A percentile compares a stretch with the other conserved stretches of the same genome.
Evolutionary conservation across 1,140 invertebrate species (phyloP).

Genomic region (Leucophenga varia): DNA sequence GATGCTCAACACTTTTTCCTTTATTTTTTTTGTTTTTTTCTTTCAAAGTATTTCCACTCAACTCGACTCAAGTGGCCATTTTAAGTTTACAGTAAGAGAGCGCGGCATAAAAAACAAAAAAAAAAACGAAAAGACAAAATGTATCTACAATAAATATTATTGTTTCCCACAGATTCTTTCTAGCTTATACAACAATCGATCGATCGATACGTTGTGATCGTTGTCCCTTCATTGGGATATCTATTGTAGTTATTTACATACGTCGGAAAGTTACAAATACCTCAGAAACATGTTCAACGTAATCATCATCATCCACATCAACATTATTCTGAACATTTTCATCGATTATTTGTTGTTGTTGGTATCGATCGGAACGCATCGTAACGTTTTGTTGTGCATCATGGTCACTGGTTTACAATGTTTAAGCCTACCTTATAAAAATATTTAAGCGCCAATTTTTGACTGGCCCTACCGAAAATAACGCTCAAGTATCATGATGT

Average conservation of each 20-base stretch:
- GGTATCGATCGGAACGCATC: background rate
- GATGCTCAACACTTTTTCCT: no score
- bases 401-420: conserved; percentile 3
- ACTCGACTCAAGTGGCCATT: conserved; percentile 47
- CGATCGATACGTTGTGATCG: no score
- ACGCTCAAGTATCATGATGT: conserved; percentile 31
- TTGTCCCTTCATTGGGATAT: no score
- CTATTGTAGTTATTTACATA: background rate
- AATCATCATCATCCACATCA: background rate
- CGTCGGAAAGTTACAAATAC: conserved; percentile 2
- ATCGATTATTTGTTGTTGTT: background rate
- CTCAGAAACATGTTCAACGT: background rate
- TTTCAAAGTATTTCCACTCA: conserved; percentile 54
- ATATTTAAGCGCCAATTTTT: conserved; percentile 55
- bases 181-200: no score
- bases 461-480: conserved; percentile 2
- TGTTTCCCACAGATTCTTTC: conserved; percentile 42
- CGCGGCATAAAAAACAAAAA: conserved; percentile 11
- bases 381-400: background rate
- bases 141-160: conserved; percentile 45
- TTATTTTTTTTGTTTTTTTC: no score
- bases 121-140: conserved; percentile 22
- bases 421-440: conserved; percentile 21
- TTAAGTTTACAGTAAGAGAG: conserved; percentile 40
- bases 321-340: background rate